These are phyloP conservation scores for Dendrocincla fuliginosa DNA, from an alignment of 2,797 vertebrate genomes.

Conservation along the genomic window DNA sequence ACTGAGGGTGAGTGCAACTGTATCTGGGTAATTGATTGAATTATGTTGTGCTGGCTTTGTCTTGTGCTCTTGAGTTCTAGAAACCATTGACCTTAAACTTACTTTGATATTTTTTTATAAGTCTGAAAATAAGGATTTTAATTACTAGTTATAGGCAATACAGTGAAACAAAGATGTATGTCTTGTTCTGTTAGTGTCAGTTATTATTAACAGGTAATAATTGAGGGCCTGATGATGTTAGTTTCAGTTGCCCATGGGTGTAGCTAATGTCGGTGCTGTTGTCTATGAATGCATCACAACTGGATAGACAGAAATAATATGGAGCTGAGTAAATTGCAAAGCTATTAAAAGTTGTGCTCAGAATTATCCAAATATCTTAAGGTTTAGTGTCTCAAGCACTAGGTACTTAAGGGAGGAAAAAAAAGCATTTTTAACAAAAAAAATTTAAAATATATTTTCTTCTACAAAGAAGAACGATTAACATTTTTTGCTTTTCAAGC, in stretches of 20 bases:
- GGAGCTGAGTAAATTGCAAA: not conserved
- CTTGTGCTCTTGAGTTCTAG: not conserved
- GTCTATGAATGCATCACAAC: fast-evolving
- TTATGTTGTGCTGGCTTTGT: too few species aligned
- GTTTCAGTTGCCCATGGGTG: not conserved
- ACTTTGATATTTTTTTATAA: not conserved
- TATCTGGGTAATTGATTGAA: too few species aligned
- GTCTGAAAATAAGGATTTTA: not conserved
- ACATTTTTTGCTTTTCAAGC: not conserved
- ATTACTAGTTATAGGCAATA: not conserved
- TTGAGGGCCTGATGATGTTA: fast-evolving
- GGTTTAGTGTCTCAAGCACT: not conserved
- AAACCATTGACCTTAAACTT: not conserved
- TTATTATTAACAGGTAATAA: not conserved
- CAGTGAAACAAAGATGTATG: not conserved
- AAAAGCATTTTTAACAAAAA: not conserved
- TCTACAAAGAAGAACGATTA: not conserved
- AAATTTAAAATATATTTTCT: not conserved
- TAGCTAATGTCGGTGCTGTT: not conserved
- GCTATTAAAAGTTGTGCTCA: not conserved
- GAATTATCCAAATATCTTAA: not conserved
- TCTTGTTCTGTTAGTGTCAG: not conserved
- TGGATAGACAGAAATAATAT: not conserved
- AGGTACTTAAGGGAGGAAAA: not conserved
- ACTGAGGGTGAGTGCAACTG: not conserved